Percentiles rank a stretch among this genome's conserved stretches.
phyloP scores from a whole-genome alignment of 2,888 invertebrate genomes.

The Drosophila colorata region DNA sequence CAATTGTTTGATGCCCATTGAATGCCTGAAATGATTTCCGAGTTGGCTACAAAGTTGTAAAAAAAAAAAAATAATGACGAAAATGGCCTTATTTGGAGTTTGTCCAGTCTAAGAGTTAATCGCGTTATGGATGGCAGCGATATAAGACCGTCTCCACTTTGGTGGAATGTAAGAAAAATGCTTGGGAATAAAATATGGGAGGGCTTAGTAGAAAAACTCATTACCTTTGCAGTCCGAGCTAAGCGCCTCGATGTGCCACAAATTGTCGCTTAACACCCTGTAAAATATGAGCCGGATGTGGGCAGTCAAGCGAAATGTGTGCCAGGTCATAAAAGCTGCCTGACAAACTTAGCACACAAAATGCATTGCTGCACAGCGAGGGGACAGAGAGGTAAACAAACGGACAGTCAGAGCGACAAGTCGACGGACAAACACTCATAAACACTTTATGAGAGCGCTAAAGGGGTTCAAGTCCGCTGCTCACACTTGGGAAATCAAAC shows the following conservation, averaged over 20 bases:
- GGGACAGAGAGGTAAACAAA: neutral
- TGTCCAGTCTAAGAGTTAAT: slow-evolving; percentile 12
- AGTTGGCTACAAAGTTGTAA: slow-evolving; percentile 19
- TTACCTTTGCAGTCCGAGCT: slow-evolving; percentile 46
- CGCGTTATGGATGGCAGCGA: slow-evolving; percentile 23
- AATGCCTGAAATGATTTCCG: slow-evolving; percentile 27
- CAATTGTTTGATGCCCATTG: slow-evolving; percentile 44
- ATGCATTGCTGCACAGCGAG: slow-evolving; percentile 34
- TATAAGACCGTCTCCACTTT: slow-evolving; percentile 13
- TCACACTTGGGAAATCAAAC: slow-evolving; percentile 74
- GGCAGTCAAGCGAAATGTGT: slow-evolving; percentile 37
- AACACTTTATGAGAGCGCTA: slow-evolving; percentile 69
- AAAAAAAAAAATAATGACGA: slow-evolving; percentile 7
- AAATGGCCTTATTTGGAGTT: slow-evolving; percentile 7
- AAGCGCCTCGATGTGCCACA: slow-evolving; percentile 60
- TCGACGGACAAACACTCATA: slow-evolving; percentile 55
- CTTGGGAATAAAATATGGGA: slow-evolving; percentile 27
- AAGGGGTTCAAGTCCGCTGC: slow-evolving; percentile 40
- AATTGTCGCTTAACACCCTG: slow-evolving; percentile 76
- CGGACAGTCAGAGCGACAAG: slow-evolving; percentile 5
- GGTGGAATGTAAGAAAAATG: slow-evolving; percentile 13
- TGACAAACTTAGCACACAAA: slow-evolving; percentile 44
- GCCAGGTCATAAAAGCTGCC: slow-evolving; percentile 62
- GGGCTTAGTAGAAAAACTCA: slow-evolving; percentile 44
- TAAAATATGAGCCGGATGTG: slow-evolving; percentile 65